Evolutionary conservation across 2,113 vertebrate species (phyloP).

Genomic region (Protobothrops mucrosquamatus): DNA sequence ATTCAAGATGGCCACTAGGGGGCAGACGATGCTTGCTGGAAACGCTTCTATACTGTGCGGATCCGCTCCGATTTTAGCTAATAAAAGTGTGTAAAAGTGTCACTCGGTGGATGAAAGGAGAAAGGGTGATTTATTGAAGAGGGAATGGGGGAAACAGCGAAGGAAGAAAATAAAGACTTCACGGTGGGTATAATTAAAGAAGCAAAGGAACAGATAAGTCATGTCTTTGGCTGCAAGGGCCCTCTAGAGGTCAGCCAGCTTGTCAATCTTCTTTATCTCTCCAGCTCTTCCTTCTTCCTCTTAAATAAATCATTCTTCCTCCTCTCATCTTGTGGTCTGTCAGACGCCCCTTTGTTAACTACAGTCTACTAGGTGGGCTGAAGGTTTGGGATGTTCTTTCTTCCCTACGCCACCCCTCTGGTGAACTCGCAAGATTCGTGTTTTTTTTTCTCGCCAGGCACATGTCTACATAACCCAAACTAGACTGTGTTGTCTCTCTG

Average conservation of each 20-base stretch:
- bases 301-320: neutral
- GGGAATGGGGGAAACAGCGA: neutral
- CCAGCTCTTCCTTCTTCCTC: neutral
- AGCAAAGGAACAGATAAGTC: neutral
- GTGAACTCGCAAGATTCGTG: too few species aligned
- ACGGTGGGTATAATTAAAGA: neutral
- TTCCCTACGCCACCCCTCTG: too few species aligned
- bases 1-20: neutral
- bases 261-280: neutral
- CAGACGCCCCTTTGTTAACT: neutral
- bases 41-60: neutral
- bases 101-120: neutral
- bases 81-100: neutral
- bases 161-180: neutral
- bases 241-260: neutral
- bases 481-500: too few species aligned
- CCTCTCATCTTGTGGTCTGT: neutral
- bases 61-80: neutral
- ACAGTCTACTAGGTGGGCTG: neutral
- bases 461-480: too few species aligned
- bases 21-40: neutral
- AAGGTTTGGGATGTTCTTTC: neutral
- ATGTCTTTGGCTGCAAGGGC: neutral
- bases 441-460: too few species aligned
- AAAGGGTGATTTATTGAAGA: neutral